Evolutionary conservation across 2,888 invertebrate species (phyloP), one percentile per base, ranked within the genome.

Genomic region (Drosophila mercatorum): DNA sequence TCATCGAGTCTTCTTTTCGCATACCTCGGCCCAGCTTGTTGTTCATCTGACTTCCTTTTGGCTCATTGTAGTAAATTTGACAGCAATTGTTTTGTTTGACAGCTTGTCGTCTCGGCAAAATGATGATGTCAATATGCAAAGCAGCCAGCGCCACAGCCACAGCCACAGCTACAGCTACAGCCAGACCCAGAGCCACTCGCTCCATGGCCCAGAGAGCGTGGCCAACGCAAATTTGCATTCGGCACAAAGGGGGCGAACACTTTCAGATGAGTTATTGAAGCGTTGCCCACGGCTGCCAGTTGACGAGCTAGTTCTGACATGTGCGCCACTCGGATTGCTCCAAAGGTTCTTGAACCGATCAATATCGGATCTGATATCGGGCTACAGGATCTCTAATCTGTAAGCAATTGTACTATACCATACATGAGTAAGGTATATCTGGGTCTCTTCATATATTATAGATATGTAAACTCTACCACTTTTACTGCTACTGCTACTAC

Each of bases 1-100:
- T 55, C 75, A 67, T 72, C 70, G 69, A 72, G 44, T 64, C 51
- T 77, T 69, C 49, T 57, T 53, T 65, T 61, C 12, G 51, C 57
- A 38, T 63, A 36, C 44, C 5, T 26, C n/a, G 28, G 44, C 34
- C 38, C 49, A 34, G 58, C 22, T 22, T 46, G 28, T n/a, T 62
- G 11, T 64, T 64, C 58, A 47, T 46, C 62, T 52, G 34, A 65
- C 62, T 77, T 77, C 62, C 59, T 60, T 51, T 72, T 66, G 26
- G 66, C 74, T 70, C 83, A 75, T 85, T 85, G 88, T 88, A 73
- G 80, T 81, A 86, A 87, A 87, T 88, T 87, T 87, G 86, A 87
- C 86, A 88, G 88, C 86, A 86, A 87, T 87, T 87, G 88, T 88
- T 87, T 84, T 84, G 88, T 85, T 85, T 85, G 84, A 85, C 84